These are phyloP conservation scores for Horisme vitalbata DNA, from an alignment of 2,888 invertebrate genomes.

Conservation along the genomic window DNA sequence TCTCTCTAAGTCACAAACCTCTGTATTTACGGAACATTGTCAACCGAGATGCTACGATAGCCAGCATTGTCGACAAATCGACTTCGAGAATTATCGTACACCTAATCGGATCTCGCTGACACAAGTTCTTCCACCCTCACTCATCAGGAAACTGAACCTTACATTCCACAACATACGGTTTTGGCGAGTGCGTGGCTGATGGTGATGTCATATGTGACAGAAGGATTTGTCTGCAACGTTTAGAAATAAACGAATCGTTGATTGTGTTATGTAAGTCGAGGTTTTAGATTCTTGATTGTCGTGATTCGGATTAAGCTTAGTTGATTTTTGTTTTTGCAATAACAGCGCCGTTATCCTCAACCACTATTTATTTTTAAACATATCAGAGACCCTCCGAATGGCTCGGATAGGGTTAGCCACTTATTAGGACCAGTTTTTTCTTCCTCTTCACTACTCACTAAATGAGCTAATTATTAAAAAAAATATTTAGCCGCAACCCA, in stretches of 20 bases:
- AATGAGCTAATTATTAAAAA: too few species aligned
- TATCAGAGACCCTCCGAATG: too few species aligned
- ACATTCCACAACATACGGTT: slow-evolving; percentile 10
- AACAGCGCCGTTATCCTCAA: too few species aligned
- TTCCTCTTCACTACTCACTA: too few species aligned
- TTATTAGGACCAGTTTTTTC: too few species aligned
- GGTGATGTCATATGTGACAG: slow-evolving; percentile 62
- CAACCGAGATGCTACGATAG: slow-evolving; percentile 60
- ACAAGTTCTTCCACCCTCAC: slow-evolving; percentile 35
- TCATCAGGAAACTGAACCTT: slow-evolving; percentile 35
- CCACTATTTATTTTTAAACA: too few species aligned
- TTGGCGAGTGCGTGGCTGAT: slow-evolving; percentile 20
- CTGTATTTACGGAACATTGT: slow-evolving; percentile 68
- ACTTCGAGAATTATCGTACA: slow-evolving; percentile 69
- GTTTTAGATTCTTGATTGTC: slow-evolving; percentile 63
- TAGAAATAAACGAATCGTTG: slow-evolving; percentile 76
- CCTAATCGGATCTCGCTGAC: slow-evolving; percentile 73
- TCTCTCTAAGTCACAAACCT: slow-evolving; percentile 53
- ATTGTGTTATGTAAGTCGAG: slow-evolving; percentile 73
- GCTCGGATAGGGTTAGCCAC: too few species aligned
- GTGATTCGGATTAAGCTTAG: slow-evolving; percentile 34
- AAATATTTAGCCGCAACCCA: too few species aligned
- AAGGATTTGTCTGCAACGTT: slow-evolving; percentile 74
- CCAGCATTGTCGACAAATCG: slow-evolving; percentile 68
- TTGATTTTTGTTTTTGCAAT: slow-evolving; percentile 24